Conservation (phyloP, 2,888 invertebrate species). For the Pterostichus madidus region DNA sequence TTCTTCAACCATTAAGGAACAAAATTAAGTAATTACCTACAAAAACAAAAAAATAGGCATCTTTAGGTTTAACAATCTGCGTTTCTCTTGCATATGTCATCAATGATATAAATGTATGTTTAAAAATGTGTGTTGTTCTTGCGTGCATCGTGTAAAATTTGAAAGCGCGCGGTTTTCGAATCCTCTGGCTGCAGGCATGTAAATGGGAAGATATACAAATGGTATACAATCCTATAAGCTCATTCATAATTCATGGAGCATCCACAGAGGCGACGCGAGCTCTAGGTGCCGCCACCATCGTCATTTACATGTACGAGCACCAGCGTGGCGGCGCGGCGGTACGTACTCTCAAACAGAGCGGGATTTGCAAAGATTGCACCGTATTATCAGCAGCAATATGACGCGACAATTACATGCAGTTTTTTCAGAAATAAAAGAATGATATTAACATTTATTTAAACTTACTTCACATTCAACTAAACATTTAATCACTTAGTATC, state of each 20-base stretch:
- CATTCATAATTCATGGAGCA: conserved; percentile 68
- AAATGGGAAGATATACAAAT: conserved; percentile 62
- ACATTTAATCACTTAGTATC: no score
- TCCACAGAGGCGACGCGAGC: conserved; percentile 30
- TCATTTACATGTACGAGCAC: conserved; percentile 49
- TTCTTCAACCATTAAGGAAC: no score
- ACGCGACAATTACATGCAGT: background rate
- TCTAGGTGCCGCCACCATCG: conserved; percentile 4
- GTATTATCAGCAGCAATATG: conserved; percentile 27
- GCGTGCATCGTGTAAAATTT: background rate
- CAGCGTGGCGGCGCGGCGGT: background rate
- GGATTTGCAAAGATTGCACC: conserved; percentile 37
- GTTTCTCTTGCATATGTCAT: no score
- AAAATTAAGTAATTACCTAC: no score
- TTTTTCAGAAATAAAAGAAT: no score
- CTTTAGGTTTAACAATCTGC: no score
- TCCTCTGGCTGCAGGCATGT: conserved; percentile 26
- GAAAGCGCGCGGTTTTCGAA: conserved; percentile 41
- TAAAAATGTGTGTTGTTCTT: background rate
- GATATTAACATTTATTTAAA: no score
- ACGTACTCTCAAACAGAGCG: conserved; percentile 1
- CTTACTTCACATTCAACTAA: no score
- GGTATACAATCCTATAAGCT: conserved; percentile 67
- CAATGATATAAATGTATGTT: no score
- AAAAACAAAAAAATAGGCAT: no score